Evolutionary conservation across 2,113 vertebrate species (phyloP).

Genomic region (Amazona guildingii): DNA sequence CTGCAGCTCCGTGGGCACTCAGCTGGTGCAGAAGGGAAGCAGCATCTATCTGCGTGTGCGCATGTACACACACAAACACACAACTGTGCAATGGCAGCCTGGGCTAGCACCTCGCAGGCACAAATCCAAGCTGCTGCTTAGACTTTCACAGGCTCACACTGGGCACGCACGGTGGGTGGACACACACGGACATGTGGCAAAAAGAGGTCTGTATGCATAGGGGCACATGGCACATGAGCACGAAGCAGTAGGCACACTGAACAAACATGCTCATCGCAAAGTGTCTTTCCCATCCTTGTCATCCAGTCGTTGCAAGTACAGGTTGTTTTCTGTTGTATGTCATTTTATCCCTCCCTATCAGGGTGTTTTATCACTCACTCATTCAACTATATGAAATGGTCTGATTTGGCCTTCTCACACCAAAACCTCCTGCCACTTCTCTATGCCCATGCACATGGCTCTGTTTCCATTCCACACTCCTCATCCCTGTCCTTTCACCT

Average conservation of each 20-base stretch:
- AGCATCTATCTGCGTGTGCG: fast-evolving
- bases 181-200: fast-evolving
- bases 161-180: background rate
- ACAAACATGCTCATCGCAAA: background rate
- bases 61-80: fast-evolving
- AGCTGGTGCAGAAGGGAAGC: constrained; percentile 15
- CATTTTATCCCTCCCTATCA: background rate
- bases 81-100: background rate
- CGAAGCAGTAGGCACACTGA: background rate
- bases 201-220: background rate
- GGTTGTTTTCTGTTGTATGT: background rate
- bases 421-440: background rate
- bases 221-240: fast-evolving
- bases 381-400: background rate
- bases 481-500: background rate
- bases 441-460: background rate
- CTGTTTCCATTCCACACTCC: background rate
- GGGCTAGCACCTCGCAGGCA: background rate
- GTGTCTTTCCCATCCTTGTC: background rate
- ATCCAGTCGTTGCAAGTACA: background rate
- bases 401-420: background rate
- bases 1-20: background rate
- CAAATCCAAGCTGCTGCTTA: background rate
- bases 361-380: background rate
- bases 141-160: background rate